Evolutionary conservation across 2,113 vertebrate genomes (phyloP).

Genomic region (Mandrillus leucophaeus): DNA sequence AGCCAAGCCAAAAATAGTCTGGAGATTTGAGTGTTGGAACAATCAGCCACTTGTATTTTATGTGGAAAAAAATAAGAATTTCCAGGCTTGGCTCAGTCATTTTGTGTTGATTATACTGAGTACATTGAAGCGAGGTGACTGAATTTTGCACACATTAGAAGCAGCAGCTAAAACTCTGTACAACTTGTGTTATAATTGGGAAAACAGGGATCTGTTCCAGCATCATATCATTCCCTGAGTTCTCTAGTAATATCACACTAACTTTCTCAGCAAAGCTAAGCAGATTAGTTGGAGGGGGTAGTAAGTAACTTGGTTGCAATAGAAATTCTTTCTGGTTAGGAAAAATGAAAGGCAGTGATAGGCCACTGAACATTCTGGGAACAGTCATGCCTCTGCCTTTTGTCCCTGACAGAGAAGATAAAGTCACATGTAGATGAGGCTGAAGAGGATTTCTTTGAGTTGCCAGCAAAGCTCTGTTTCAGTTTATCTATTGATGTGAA

Average conservation of each 20-base stretch:
- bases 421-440: not conserved
- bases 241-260: not conserved
- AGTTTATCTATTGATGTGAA: not conserved
- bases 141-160: not conserved
- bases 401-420: not conserved
- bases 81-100: not conserved
- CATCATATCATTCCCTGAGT: not conserved
- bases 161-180: not conserved
- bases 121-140: not conserved
- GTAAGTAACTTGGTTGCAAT: not conserved
- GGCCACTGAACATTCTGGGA: not conserved
- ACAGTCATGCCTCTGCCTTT: not conserved
- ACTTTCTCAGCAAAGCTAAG: not conserved
- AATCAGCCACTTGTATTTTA: not conserved
- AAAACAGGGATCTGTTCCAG: not conserved
- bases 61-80: not conserved
- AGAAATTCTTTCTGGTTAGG: not conserved
- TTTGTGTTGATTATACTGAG: not conserved
- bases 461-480: not conserved
- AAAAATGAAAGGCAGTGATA: not conserved
- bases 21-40: not conserved
- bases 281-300: not conserved
- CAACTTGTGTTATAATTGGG: not conserved
- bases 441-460: not conserved
- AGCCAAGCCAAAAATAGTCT: not conserved